Evolutionary conservation across 1,140 invertebrate species (phyloP).

Genomic region (Papilio machaon): DNA sequence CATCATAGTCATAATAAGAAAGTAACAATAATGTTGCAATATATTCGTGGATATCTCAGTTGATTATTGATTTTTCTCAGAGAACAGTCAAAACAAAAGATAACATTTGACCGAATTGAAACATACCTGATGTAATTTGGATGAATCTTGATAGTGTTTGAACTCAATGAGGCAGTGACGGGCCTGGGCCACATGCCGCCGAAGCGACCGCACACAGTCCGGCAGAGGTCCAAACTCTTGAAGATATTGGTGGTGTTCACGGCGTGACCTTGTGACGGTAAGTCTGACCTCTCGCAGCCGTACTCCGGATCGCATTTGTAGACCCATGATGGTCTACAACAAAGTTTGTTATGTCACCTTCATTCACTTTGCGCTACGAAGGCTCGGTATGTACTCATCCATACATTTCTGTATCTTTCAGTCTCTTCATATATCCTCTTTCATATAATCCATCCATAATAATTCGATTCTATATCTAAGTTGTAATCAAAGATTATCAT

Average conservation of each 20-base stretch:
- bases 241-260: conserved; percentile 54
- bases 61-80: too few species aligned
- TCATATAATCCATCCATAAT: too few species aligned
- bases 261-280: conserved; percentile 43
- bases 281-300: conserved; percentile 64
- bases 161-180: conserved; percentile 79
- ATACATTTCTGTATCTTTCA: too few species aligned
- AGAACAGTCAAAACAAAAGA: background rate
- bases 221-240: conserved; percentile 82
- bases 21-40: background rate
- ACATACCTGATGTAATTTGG: conserved; percentile 80
- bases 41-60: too few species aligned
- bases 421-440: too few species aligned
- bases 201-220: conserved; percentile 85
- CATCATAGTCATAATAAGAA: background rate
- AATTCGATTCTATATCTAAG: too few species aligned
- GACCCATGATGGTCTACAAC: conserved; percentile 69
- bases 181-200: conserved; percentile 88
- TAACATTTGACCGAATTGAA: background rate
- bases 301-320: conserved; percentile 69
- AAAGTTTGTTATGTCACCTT: background rate
- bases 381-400: background rate
- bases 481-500: too few species aligned
- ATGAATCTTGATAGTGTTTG: conserved; percentile 81
- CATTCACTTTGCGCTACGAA: background rate